Base-by-base conservation (phyloP, 2,113 vertebrate genomes). In the Trochalopteron elliotii region DNA sequence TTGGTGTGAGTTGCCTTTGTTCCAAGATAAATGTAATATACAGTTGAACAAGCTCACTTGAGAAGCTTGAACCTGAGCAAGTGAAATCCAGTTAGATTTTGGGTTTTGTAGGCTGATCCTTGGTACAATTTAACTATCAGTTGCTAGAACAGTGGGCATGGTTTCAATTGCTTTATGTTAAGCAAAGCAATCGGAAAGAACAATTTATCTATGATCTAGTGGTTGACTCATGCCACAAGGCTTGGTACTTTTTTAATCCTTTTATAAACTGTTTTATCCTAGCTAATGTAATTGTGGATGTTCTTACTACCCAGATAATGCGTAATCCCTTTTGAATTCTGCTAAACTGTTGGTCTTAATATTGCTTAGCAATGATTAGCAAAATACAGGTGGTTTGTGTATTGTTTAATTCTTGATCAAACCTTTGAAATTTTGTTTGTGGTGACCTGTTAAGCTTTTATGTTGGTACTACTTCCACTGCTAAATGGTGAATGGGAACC, bases 211-310 rank as follows among this genome's bases (percentile, higher is more conserved):
- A 23, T 81, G 81, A 57, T 87, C 45, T 40, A 83, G 81, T 60
- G 33, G 12, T 68, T 96, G 90, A 93, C 60, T 74, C 85, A 87
- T 87, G 78, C 78, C 74, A 82, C 52, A 74, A 74, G 85, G 55
- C 42, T 87, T 90, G 60, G 22, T 87, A 22, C 61, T 92, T 59
- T 47, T 91, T 81, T n/a, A 91, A 93, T 95, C 74, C 56, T 87
- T 94, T 89, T 37, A 84, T 93, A 87, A 91, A 94, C 63, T 78
- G 30, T 83, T 84, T 93, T 89, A 91, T 84, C 59, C 35, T 64
- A 65, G 69, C 12, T 89, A 87, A 94, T 94, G 60, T 94, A 89
- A 63, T 65, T 93, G 74, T 93, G 87, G 55, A 77, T 93, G 65
- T 87, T 91, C n/a, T 91, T 91, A 55, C 52, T 93, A 57, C 61